These are phyloP conservation scores for Tokudaia tokunoshimensis DNA, from an alignment of 2,797 vertebrate species.

Conservation along the genomic window DNA sequence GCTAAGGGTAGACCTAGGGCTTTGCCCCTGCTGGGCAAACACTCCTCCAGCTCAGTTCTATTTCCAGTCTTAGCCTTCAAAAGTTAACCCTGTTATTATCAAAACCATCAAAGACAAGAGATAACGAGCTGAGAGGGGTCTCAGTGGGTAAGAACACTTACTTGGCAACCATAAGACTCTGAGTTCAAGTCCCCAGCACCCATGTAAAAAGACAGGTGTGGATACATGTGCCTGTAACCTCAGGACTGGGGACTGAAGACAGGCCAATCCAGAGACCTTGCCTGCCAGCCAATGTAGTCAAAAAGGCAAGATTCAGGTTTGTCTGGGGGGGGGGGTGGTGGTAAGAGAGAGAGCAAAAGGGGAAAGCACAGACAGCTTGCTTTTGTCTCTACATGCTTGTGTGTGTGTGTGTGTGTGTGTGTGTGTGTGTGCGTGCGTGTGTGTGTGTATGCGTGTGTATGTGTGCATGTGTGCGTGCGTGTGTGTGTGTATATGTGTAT, in stretches of 20 bases:
- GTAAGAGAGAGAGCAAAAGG: background rate
- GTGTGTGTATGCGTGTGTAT: background rate
- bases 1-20: background rate
- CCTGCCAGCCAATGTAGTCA: background rate
- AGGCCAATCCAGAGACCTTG: background rate
- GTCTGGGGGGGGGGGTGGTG: too few species aligned
- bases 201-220: background rate
- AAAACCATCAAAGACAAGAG: constrained; percentile 4
- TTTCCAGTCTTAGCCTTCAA: background rate
- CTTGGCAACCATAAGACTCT: background rate
- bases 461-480: background rate
- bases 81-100: background rate
- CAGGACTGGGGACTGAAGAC: background rate
- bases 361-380: background rate
- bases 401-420: background rate
- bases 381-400: background rate
- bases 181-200: background rate
- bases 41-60: background rate
- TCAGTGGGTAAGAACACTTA: background rate
- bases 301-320: background rate
- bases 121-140: background rate
- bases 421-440: background rate
- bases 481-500: too few species aligned
- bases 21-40: background rate
- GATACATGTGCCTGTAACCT: background rate